Conservation (phyloP, 2,888 invertebrate species). For the Aphidoletes aphidimyza region DNA sequence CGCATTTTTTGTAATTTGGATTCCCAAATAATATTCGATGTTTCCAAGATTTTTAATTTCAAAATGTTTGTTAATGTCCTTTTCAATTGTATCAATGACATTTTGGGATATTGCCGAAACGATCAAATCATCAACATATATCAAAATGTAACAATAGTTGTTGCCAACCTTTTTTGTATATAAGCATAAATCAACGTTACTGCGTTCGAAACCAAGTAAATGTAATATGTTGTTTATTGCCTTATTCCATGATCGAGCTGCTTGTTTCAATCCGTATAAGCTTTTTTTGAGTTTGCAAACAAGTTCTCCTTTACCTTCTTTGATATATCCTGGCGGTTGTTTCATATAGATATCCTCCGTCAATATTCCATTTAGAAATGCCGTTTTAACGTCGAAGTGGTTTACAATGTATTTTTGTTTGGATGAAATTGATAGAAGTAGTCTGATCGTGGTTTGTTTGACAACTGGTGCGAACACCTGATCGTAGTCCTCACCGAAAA, state of each 20-base stretch:
- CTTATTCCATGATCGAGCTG: slow-evolving; percentile 57
- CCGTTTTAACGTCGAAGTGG: slow-evolving; percentile 35
- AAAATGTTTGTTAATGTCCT: too few species aligned
- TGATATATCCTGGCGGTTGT: slow-evolving; percentile 57
- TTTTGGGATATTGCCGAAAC: too few species aligned
- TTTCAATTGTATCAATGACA: too few species aligned
- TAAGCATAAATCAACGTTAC: too few species aligned
- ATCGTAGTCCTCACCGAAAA: not conserved
- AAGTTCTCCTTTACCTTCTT: slow-evolving; percentile 57
- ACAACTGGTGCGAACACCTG: slow-evolving; percentile 5
- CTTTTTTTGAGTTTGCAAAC: slow-evolving; percentile 47
- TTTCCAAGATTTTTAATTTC: too few species aligned
- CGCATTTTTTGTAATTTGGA: too few species aligned
- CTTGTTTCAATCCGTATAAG: slow-evolving; percentile 58
- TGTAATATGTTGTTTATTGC: too few species aligned
- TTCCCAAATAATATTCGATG: too few species aligned
- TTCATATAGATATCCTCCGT: slow-evolving; percentile 13
- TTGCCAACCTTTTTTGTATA: too few species aligned
- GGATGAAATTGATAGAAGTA: not conserved
- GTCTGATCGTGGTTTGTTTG: not conserved
- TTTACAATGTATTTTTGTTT: not conserved
- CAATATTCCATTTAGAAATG: slow-evolving; percentile 36
- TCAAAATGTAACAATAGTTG: too few species aligned
- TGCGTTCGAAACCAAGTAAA: too few species aligned
- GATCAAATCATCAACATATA: too few species aligned